phyloP scores from a whole-genome alignment of 2,113 vertebrate genomes.

The Prinia subflava region DNA sequence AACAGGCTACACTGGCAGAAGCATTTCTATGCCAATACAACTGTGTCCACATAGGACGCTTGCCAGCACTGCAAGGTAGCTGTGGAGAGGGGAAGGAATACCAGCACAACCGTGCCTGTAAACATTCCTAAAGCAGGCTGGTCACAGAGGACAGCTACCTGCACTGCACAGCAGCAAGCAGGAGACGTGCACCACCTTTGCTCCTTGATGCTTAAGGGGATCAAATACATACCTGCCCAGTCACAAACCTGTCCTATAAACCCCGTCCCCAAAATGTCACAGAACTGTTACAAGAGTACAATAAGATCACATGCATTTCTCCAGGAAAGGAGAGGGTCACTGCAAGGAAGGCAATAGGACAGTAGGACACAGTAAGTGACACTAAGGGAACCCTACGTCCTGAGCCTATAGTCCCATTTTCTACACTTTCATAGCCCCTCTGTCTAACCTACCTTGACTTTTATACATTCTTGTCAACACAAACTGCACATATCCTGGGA shows the following conservation, averaged over 20 bases:
- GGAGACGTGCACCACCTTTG: background rate
- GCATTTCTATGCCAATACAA: slow-evolving; percentile 22
- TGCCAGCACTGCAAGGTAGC: slow-evolving; percentile 21
- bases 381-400: background rate
- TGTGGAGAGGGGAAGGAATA: background rate
- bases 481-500: background rate
- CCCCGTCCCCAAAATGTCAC: background rate
- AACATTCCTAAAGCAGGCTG: background rate
- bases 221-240: rapidly evolving
- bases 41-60: background rate
- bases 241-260: background rate
- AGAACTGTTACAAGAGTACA: background rate
- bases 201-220: background rate
- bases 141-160: background rate
- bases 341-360: background rate
- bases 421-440: background rate
- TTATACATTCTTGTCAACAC: background rate
- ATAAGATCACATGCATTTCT: background rate
- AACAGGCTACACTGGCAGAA: slow-evolving; percentile 1
- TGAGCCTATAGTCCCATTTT: background rate
- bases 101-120: background rate
- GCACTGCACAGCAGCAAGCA: background rate
- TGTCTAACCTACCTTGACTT: background rate
- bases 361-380: background rate
- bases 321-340: background rate